Evolutionary conservation across 2,888 invertebrate species (phyloP).

Genomic region (Sericinus montela): DNA sequence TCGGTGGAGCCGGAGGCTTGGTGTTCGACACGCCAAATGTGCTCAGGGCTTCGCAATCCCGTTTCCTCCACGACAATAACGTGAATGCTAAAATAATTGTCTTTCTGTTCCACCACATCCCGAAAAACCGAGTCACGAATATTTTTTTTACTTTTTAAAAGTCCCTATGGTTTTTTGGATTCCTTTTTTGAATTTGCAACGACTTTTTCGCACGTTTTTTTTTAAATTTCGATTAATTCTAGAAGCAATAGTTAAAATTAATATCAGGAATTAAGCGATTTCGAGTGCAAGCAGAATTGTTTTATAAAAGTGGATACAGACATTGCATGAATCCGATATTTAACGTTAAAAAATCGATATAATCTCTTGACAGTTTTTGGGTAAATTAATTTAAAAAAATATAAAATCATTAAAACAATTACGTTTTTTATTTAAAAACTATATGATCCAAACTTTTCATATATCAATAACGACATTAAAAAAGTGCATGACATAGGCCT

Average conservation of each 20-base stretch:
- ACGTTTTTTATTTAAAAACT: too few relatives aligned
- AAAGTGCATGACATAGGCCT: too few relatives aligned
- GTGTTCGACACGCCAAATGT: conserved; percentile 85
- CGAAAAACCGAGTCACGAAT: conserved; percentile 39
- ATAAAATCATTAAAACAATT: too few relatives aligned
- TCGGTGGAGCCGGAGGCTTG: conserved; percentile 76
- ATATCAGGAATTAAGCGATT: too few relatives aligned
- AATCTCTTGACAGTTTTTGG: too few relatives aligned
- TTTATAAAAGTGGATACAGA: too few relatives aligned
- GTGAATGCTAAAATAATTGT: conserved; percentile 52
- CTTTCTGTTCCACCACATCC: conserved; percentile 56
- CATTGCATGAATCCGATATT: too few relatives aligned
- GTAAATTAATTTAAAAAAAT: too few relatives aligned
- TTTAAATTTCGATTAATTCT: not conserved
- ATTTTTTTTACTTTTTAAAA: conserved; percentile 22
- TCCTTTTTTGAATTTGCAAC: conserved; percentile 33
- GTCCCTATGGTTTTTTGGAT: conserved; percentile 23
- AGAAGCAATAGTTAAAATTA: not conserved
- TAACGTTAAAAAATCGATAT: too few relatives aligned
- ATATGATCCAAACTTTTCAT: too few relatives aligned
- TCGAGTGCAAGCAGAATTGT: too few relatives aligned
- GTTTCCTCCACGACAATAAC: conserved; percentile 53
- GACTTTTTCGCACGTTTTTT: conserved; percentile 18
- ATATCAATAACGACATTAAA: too few relatives aligned
- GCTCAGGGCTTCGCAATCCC: conserved; percentile 80